Base-by-base conservation (phyloP, 2,797 vertebrate species). In the Silurus lanzhouensis region DNA sequence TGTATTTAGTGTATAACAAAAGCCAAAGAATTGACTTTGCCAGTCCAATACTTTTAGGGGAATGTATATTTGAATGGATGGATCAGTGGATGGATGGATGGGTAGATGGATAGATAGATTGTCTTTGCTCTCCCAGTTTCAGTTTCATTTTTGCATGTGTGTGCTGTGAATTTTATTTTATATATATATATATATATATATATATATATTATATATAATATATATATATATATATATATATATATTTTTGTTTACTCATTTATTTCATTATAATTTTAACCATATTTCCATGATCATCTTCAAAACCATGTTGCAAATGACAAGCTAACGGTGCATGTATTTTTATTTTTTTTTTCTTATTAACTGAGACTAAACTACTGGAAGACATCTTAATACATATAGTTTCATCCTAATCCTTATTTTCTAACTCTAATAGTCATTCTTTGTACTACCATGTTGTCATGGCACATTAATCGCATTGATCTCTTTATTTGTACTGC, bases 261-360 rank as follows among this genome's bases (percentile, higher is more conserved):
- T 81, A 84, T 88, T 58, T 90, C 83, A 89, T 92, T 83, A 44
- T 90, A 67, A 87, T 88, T 85, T 80, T 70, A 67, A 68, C 83
- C 38, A 61, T 64, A 81, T 38, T 80, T 89, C 94, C 95, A 95
- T 94, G 93, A 22, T 13, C 8, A 15, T 38, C 13, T 46, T 76
- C 27, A 19, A 67, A 79, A 64, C 80, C 78, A 75, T 84, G 27
- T 87, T 88, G 44, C 84, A 84, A 58, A 86, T 90, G 87, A 90
- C 90, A 79, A 38, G 92, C 91, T 94, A 94, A 95, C 92, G 76
- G 75, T 87, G 58, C 88, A 44, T 85, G 46, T 27, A 89, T 94
- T 93, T 94, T 31, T 31, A 1, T 3, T 31, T 94, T 93, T 48
- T 38, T 38, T 86, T 87, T 71, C 77, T 74, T 74, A 83, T 81